Base-by-base conservation (phyloP, 2,113 vertebrate genomes). In the Pygoscelis adeliae region DNA sequence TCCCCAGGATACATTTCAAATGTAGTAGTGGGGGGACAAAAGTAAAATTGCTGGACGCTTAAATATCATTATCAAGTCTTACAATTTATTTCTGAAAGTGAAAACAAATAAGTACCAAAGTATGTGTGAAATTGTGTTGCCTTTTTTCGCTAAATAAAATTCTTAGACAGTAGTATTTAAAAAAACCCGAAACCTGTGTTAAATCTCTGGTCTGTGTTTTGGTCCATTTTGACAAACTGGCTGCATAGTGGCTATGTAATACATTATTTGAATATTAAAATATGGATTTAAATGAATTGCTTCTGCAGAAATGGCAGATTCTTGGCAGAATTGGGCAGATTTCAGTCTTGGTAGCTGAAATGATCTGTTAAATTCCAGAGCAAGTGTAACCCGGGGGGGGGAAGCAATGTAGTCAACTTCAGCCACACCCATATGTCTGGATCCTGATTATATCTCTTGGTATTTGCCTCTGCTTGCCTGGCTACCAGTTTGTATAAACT, bases 381-480 rank as follows among this genome's bases (percentile, higher is more conserved):
- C 38, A 47, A 87, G 44, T 30, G 15, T 49, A 55, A 69, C 9
- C 6, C 1, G 4, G 15, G 13, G 13, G 47, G 40, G 13, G 42
- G 42, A 34, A 6, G 38, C 56, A 76, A 11, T 62, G 65, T 34
- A 52, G 58, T 80, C 23, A 53, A 7, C 21, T 34, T 38, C 50
- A 81, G 44, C 46, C 59, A 14, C 59, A 55, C 72, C 90, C n/a
- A 2, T 25, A 4, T 44, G 55, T 63, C 53, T 92, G 83, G 19
- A 25, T 66, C 63, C 30, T 50, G 23, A 1, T 87, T 76, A 15
- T 58, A 42, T 81, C 67, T 55, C 77, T 86, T 80, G 42, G 12
- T 92, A 53, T 25, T 92, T 81, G 47, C 76, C 74, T 85, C 70
- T 97, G 62, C 90, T 90, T 90, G 86, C 56, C 83, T 84, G 67